A percentile compares a stretch with the other conserved stretches of the same genome.
Conservation (phyloP, 2,113 vertebrate species). For the Heterocephalus glaber region DNA sequence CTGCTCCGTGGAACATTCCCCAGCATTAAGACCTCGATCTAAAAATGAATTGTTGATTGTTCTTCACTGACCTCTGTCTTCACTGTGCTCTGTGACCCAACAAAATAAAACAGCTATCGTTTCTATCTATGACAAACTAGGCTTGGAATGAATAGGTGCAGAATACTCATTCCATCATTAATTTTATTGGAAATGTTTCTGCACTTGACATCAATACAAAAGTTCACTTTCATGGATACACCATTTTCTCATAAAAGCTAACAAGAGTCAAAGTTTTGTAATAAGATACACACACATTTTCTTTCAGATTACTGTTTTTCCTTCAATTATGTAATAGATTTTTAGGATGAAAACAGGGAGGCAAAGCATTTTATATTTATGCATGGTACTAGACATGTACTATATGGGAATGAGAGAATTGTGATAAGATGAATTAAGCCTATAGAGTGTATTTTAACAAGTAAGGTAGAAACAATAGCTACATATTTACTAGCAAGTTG, state of each 20-base stretch:
- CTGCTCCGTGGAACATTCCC: conserved; percentile 55
- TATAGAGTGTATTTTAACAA: neutral
- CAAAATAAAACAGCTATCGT: conserved; percentile 50
- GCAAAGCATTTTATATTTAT: neutral
- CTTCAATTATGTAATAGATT: neutral
- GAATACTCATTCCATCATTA: neutral
- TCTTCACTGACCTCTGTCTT: conserved; percentile 67
- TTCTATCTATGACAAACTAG: neutral
- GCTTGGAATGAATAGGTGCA: neutral
- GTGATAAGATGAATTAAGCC: neutral
- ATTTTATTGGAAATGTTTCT: conserved; percentile 34
- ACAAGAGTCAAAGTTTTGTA: neutral
- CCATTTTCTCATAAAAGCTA: neutral
- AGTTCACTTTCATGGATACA: neutral
- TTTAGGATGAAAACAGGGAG: neutral
- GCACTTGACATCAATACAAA: neutral
- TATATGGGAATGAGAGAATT: neutral
- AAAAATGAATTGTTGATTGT: conserved; percentile 61
- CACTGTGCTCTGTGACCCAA: neutral
- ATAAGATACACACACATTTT: neutral
- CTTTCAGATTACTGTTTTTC: neutral
- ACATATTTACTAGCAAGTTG: neutral
- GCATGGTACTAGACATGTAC: neutral
- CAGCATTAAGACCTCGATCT: conserved; percentile 35
- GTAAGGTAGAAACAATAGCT: neutral